phyloP scores from a whole-genome alignment of 2,888 invertebrate species.

The Parthenolecanium corni region DNA sequence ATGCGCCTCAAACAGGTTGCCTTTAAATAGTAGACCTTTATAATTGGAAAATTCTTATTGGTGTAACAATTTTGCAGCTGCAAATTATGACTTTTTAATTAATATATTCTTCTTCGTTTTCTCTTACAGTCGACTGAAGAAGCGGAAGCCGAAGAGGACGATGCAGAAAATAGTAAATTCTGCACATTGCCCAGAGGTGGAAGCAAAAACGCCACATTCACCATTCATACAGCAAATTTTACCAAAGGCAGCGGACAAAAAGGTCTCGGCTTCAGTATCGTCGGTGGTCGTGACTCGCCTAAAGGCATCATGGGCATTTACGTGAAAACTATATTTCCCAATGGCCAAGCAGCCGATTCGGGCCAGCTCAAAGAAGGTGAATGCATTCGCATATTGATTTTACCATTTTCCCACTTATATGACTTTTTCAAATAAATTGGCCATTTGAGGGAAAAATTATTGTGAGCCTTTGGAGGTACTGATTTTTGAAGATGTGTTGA shows the following conservation, averaged over 20 bases:
- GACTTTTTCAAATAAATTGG: too few relatives aligned
- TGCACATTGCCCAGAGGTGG: slow-evolving; percentile 48
- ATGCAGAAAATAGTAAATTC: slow-evolving; percentile 46
- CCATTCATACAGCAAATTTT: slow-evolving; percentile 49
- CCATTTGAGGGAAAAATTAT: too few relatives aligned
- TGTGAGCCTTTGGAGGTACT: too few relatives aligned
- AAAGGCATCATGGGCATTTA: slow-evolving; percentile 78
- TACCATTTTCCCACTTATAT: too few relatives aligned
- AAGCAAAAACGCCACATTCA: slow-evolving; percentile 43
- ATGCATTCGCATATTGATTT: background rate
- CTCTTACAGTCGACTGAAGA: background rate
- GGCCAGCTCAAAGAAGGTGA: slow-evolving; percentile 69
- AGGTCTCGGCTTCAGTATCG: slow-evolving; percentile 78
- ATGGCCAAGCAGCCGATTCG: slow-evolving; percentile 73
- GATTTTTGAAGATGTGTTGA: too few relatives aligned
- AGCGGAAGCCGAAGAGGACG: slow-evolving; percentile 41
- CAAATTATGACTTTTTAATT: background rate
- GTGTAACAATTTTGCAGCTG: too few relatives aligned
- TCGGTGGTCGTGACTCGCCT: slow-evolving; percentile 75
- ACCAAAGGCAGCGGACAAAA: slow-evolving; percentile 72
- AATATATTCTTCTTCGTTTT: background rate
- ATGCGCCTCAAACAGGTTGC: too few relatives aligned
- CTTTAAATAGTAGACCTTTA: too few relatives aligned
- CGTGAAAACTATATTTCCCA: slow-evolving; percentile 73
- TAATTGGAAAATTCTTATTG: too few relatives aligned